Base-by-base conservation (phyloP, 2,113 vertebrate genomes). In the Beaufortia kweichowensis region DNA sequence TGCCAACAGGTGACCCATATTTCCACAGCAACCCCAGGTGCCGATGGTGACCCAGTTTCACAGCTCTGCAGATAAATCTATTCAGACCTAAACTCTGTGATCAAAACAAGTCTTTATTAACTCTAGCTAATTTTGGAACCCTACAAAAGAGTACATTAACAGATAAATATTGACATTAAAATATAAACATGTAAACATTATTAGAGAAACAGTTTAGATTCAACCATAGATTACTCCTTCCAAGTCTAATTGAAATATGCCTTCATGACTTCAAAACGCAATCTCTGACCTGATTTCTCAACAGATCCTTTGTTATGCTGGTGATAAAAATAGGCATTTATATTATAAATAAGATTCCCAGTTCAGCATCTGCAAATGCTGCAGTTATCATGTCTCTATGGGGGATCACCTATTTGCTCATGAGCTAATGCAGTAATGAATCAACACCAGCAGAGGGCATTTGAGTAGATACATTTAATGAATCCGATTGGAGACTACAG, bases 11-110 rank as follows among this genome's bases (percentile, higher is more conserved):
- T 41, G 53, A 41, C 68, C 74, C 31, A 66, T 24, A 59, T 71
- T 67, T 68, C 26, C 33, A 39, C 9, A 17, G 39, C 9, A 69
- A 55, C 14, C 29, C 29, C 50, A 70, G 31, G 59, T 67, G 63
- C 48, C n/a, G 69, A 53, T 28, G 29, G 64, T 74, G 69, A 80
- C 75, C 69, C 50, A 80, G 35, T 70, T 83, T 77, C 65, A 15
- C 17, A 43, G 24, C 19, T 48, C 53, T 66, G 50, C 55, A 77
- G 19, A 48, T 56, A 19, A 7, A 53, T 15, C 60, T 9, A 29
- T n/a, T 46, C 1, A 78, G 50, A 53, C n/a, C 63, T 4, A 63
- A 63, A 67, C 56, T 46, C 46, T n/a, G n/a, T n/a, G n/a, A n/a
- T n/a, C n/a, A n/a, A n/a, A n/a, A n/a, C n/a, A n/a, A n/a, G n/a